Percentiles rank a stretch among this genome's conserved stretches.
These are phyloP conservation scores for Pachydiplax longipennis DNA, from an alignment of 2,888 invertebrate species.

Conservation along the genomic window DNA sequence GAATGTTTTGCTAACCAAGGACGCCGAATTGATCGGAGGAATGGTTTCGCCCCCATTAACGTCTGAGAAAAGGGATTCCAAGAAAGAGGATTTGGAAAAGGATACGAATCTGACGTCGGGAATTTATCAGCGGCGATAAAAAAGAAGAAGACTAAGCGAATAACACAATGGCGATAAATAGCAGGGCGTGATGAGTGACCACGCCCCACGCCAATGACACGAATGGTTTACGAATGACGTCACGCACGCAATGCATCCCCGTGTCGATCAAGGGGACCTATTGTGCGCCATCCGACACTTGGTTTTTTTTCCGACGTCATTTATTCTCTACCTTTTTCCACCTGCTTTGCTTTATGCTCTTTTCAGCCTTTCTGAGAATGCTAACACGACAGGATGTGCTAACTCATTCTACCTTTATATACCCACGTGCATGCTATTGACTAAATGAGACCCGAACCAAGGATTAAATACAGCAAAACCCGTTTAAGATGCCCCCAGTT, in stretches of 20 bases:
- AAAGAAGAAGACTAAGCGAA: not conserved
- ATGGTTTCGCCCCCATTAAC: too few relatives aligned
- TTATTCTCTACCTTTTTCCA: not conserved
- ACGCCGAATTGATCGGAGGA: too few relatives aligned
- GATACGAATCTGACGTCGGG: not conserved
- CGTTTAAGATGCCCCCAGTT: too few relatives aligned
- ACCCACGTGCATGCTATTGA: too few relatives aligned
- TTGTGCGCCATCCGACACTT: not conserved
- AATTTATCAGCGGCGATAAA: constrained; percentile 26
- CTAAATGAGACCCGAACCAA: too few relatives aligned
- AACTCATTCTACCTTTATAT: too few relatives aligned
- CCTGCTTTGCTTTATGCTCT: not conserved
- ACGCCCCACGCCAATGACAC: constrained; percentile 2
- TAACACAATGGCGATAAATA: constrained; percentile 31
- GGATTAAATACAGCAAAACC: too few relatives aligned
- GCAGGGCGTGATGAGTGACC: constrained; percentile 18
- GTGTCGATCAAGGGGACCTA: constrained; percentile 7
- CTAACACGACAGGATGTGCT: too few relatives aligned
- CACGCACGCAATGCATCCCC: constrained; percentile 31
- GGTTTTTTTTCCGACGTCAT: not conserved
- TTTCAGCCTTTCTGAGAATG: too few relatives aligned
- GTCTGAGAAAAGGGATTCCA: too few relatives aligned
- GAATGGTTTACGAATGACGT: constrained; percentile 5
- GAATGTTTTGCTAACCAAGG: too few relatives aligned
- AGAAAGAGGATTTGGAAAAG: not conserved